Conservation (phyloP, 2,113 vertebrate genomes). For the Neofelis nebulosa region DNA sequence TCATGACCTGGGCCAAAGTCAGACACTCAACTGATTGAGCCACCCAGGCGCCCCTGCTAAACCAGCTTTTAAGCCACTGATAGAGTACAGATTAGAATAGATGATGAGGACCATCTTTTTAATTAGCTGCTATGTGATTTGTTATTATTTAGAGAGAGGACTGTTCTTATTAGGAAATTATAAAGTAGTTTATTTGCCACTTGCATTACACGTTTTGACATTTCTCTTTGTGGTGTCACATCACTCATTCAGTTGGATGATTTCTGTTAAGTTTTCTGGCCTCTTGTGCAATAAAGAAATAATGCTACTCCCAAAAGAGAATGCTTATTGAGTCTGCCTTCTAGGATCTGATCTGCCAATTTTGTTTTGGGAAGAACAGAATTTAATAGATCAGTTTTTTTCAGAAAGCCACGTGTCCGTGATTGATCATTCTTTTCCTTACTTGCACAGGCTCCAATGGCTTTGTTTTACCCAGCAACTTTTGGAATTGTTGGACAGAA, state of each 20-base stretch:
- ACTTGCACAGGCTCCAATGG: constrained; percentile 93
- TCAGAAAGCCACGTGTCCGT: background rate
- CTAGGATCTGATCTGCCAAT: background rate
- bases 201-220: background rate
- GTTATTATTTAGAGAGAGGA: background rate
- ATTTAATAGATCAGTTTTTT: background rate
- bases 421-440: background rate
- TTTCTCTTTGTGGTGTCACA: background rate
- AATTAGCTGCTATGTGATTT: background rate
- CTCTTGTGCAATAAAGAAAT: background rate
- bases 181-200: background rate
- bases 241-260: background rate
- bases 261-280: background rate
- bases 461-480: constrained; percentile 96
- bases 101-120: background rate
- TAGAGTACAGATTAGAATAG: background rate
- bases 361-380: background rate
- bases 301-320: background rate
- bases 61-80: background rate
- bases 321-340: background rate
- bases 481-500: constrained; percentile 99
- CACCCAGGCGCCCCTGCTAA: background rate
- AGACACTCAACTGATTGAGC: too few relatives aligned
- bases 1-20: too few relatives aligned
- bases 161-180: background rate